Evolutionary conservation across 2,113 vertebrate genomes (phyloP), one percentile per base, ranked within the genome.

Genomic region (Chlamydotis undulata): DNA sequence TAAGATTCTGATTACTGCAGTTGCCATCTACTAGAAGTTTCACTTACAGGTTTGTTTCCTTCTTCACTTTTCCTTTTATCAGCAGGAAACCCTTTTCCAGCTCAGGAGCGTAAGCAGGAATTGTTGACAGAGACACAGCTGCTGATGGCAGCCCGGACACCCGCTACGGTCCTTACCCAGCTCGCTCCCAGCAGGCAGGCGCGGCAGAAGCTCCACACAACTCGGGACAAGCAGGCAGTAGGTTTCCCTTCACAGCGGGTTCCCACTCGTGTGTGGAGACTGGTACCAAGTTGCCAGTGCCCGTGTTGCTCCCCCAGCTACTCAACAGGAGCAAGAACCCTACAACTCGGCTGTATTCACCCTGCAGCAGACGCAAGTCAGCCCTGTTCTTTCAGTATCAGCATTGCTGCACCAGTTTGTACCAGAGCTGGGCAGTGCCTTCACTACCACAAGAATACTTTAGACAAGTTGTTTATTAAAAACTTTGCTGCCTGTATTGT

Each of bases 291-390:
- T 11, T 76, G 28, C 18, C 24, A 7, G 28, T 49, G 24, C 25
- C 19, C 37, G 25, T 0, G 0, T 53, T 53, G 14, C 39, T 37
- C 67, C 60, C 41, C 9, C 73, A 65, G 2, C 45, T n/a, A 3
- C 41, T 5, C 10, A 49, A 19, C 6, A 43, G 25, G 19, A 71
- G n/a, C 0, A 0, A 59, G 61, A 75, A 47, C 28, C 37, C 37
- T 57, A 33, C 16, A 37, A 3, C 23, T 28, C 10, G 12, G 35
- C 57, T 84, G 47, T 33, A 7, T 19, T 21, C 35, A 9, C 26
- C 19, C 70, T 56, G 21, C 41, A 84, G 45, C 16, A 47, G 37
- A 26, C 10, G 12, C 5, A 11, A 64, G 37, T n/a, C 65, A 74
- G 28, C 3, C 25, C 33, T 3, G 0, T 18, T 63, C 50, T 60